Base-by-base conservation (phyloP, 2,797 vertebrate genomes). In the Meriones psammophilus region DNA sequence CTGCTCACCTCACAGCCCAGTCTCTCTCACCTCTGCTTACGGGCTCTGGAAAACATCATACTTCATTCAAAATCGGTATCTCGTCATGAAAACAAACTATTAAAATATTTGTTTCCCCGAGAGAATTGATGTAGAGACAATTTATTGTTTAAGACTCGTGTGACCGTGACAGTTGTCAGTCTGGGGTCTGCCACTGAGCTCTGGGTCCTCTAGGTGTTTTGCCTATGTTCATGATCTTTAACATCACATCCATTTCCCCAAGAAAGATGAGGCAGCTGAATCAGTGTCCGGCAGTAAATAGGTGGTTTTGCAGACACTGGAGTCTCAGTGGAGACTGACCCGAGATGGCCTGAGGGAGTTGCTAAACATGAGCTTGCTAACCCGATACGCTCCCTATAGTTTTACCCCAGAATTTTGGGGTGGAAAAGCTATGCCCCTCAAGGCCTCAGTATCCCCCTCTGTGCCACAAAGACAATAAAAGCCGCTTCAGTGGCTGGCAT, bases 1-100 rank as follows among this genome's bases (percentile, higher is more conserved):
- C 50, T 17, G 2, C 50, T 76, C 66, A 83, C 96, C 97, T 97
- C 85, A 83, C 0, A 97, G 96, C 94, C 33, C 24, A 33, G 46
- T 42, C 15, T 8, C 56, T 77, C 42, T 50, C 10, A 5, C 46
- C 20, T n/a, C 56, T 54, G 69, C 90, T 88, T 12, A 24, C 69
- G 18, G 7, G 33, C 85, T 95, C 87, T 30, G 33, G 86, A 93
- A 86, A 90, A 88, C 64, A 64, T 78, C 80, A 62, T n/a, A 69
- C 85, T 81, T 66, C 22, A 33, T 54, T 2, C 22, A 58, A 24
- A 69, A 46, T 22, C 8, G 8, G 46, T 85, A 30, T 26, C 30
- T 96, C n/a, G 1, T 36, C 24, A 64, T 73, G 79, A 50, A 62
- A 54, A 83, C 42, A 93, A 89, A 76, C 36, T n/a, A 46, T 91